Evolutionary conservation across 2,797 vertebrate genomes (phyloP).

Genomic region (Merluccius polli): DNA sequence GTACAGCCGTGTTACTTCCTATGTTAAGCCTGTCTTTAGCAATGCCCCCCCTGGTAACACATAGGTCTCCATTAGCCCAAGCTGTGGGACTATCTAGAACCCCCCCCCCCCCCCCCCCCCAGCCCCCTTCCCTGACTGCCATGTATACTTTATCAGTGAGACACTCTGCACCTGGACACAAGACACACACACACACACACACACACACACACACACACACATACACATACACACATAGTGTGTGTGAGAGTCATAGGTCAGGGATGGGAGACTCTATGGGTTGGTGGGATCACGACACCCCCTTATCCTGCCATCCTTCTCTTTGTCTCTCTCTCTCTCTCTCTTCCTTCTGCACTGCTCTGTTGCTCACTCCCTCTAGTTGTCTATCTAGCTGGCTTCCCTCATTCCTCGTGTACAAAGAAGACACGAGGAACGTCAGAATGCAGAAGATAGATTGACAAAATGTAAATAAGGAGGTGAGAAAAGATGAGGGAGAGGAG

Average conservation of each 20-base stretch:
- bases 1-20: slow-evolving; percentile 59
- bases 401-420: slow-evolving; percentile 1
- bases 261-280: slow-evolving; percentile 39
- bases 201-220: too few species aligned
- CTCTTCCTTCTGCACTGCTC: slow-evolving; percentile 3
- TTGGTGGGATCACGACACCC: slow-evolving; percentile 48
- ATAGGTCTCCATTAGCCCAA: not conserved
- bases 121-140: not conserved
- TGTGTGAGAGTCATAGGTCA: slow-evolving; percentile 51
- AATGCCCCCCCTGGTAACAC: slow-evolving; percentile 28
- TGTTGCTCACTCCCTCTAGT: not conserved
- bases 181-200: not conserved
- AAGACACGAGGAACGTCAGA: slow-evolving; percentile 54
- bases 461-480: not conserved
- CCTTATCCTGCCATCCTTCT: not conserved
- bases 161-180: slow-evolving; percentile 58
- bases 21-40: slow-evolving; percentile 36
- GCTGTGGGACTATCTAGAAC: slow-evolving; percentile 15
- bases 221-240: not conserved
- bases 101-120: slow-evolving; percentile 26
- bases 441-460: slow-evolving; percentile 34
- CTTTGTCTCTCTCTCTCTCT: not conserved
- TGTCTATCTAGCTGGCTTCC: not conserved
- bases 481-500: not conserved
- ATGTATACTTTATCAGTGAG: slow-evolving; percentile 54